A percentile compares a stretch with the other conserved stretches of the same genome.
Conservation (phyloP, 2,113 vertebrate genomes). For the Myrmecobius fasciatus region DNA sequence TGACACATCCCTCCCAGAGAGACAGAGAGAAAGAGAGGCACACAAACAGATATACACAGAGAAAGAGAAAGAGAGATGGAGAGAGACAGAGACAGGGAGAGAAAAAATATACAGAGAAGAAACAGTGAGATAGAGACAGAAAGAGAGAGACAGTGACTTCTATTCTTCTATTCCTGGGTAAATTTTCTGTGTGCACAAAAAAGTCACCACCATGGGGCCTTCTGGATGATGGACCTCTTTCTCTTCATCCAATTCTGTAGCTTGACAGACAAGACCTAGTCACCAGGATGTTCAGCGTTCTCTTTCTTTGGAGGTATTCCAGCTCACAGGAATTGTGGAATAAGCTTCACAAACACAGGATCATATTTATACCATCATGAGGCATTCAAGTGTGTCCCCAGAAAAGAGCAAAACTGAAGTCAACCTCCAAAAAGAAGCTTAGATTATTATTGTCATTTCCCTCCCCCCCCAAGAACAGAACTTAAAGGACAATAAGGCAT, state of each 20-base stretch:
- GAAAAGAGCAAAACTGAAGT: neutral
- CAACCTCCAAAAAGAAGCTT: neutral
- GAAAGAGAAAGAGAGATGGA: too few species aligned
- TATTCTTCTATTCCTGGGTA: neutral
- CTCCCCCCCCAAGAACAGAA: neutral
- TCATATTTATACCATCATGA: neutral
- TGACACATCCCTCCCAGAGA: too few species aligned
- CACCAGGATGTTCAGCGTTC: neutral
- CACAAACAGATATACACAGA: too few species aligned
- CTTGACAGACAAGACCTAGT: neutral
- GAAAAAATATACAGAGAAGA: too few species aligned
- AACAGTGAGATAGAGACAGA: too few species aligned
- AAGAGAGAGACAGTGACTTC: too few species aligned
- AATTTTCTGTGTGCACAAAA: neutral
- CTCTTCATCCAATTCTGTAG: neutral
- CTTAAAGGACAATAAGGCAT: conserved; percentile 47
- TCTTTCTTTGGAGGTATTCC: neutral
- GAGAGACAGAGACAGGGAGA: too few species aligned
- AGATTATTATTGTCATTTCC: neutral
- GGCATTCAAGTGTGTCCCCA: neutral
- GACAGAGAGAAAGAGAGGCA: too few species aligned
- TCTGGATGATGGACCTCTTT: neutral
- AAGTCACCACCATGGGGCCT: neutral
- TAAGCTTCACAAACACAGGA: neutral
- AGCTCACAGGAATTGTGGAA: neutral